Evolutionary conservation across 2,113 vertebrate species (phyloP).

Genomic region (Gobiocypris rarus): DNA sequence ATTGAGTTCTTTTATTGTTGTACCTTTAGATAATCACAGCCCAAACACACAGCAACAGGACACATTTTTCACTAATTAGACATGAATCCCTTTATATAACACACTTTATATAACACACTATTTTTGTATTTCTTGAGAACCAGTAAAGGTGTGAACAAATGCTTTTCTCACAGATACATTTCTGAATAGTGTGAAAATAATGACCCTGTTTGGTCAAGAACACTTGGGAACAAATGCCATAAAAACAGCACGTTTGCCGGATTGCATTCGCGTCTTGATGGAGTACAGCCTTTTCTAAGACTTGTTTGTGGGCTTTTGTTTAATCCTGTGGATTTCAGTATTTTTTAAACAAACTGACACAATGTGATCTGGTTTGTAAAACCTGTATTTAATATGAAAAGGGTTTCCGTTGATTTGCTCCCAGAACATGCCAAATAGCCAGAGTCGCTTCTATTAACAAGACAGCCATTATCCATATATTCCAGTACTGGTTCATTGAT

Average conservation of each 20-base stretch:
- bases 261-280: conserved; percentile 39
- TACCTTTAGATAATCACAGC: background rate
- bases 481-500: background rate
- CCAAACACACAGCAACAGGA: background rate
- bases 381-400: conserved; percentile 29
- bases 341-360: conserved; percentile 50
- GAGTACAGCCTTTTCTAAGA: conserved; percentile 1
- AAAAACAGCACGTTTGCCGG: conserved; percentile 43
- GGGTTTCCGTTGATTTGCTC: background rate
- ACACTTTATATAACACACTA: conserved; percentile 38
- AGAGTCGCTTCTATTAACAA: background rate
- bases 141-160: conserved; percentile 46
- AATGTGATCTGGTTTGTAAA: conserved; percentile 41
- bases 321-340: conserved; percentile 62
- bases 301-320: conserved; percentile 48
- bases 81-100: conserved; percentile 59
- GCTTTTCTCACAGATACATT: conserved; percentile 44
- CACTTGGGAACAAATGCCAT: conserved; percentile 53
- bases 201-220: conserved; percentile 40
- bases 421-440: conserved; percentile 19
- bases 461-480: background rate
- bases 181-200: conserved; percentile 48
- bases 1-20: background rate
- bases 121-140: conserved; percentile 55
- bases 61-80: background rate